Evolutionary conservation across 2,888 invertebrate species (phyloP).

Genomic region (Netelia inedita): DNA sequence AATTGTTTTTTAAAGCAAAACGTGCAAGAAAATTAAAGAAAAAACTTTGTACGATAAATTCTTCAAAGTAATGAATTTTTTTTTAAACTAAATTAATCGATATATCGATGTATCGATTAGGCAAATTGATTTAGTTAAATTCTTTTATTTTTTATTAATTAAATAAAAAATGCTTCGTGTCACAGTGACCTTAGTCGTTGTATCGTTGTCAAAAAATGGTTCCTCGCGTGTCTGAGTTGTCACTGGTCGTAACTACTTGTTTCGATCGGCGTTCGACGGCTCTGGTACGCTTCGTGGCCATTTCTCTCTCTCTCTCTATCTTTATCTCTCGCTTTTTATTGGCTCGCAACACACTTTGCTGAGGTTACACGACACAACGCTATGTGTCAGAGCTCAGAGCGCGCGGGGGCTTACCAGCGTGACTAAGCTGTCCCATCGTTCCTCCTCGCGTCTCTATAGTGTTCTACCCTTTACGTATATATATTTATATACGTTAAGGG

Average conservation of each 20-base stretch:
- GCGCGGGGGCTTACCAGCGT: constrained; percentile 48
- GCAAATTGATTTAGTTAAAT: too few species aligned
- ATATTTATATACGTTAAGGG: neutral
- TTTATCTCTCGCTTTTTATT: too few species aligned
- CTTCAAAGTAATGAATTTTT: too few species aligned
- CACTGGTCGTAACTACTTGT: constrained; percentile 57
- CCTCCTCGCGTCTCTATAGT: constrained; percentile 32
- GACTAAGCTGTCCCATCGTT: constrained; percentile 66
- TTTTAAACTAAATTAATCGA: too few species aligned
- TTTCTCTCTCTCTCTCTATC: constrained; percentile 36
- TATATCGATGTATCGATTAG: too few species aligned
- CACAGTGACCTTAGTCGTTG: too few species aligned
- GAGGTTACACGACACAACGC: constrained; percentile 21
- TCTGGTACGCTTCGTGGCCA: constrained; percentile 48
- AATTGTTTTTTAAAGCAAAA: too few species aligned
- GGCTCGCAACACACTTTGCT: neutral
- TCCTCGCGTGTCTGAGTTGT: constrained; percentile 32
- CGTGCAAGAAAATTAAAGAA: too few species aligned
- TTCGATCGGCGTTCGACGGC: constrained; percentile 53
- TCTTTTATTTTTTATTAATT: too few species aligned
- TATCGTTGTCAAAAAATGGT: neutral
- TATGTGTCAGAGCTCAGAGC: neutral
- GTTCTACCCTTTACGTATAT: constrained; percentile 17
- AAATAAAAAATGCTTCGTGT: too few species aligned
- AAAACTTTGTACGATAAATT: too few species aligned